Evolutionary conservation across 1,140 invertebrate genomes (phyloP).

Genomic region (Zaprionus inermis): DNA sequence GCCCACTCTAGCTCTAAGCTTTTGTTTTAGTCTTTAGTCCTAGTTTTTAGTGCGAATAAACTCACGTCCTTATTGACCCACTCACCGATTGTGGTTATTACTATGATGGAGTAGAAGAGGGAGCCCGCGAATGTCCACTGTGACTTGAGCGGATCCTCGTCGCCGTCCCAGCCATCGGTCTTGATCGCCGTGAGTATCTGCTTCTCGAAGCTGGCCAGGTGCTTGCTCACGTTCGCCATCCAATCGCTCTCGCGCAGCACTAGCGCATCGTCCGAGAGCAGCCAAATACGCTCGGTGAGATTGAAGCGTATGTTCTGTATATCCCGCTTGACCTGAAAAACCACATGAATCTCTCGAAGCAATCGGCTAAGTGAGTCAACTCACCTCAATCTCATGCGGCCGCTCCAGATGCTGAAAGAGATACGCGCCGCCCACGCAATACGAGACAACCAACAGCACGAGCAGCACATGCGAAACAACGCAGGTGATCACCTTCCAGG

Average conservation of each 20-base stretch:
- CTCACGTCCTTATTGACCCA: conserved; percentile 41
- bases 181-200: conserved; percentile 93
- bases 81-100: conserved; percentile 98
- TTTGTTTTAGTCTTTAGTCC: conserved; percentile 48
- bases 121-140: conserved; percentile 96
- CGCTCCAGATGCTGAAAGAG: conserved; percentile 93
- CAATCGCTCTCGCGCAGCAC: conserved; percentile 70
- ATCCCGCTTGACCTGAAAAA: conserved; percentile 89
- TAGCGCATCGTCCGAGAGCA: conserved; percentile 87
- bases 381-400: conserved; percentile 90
- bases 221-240: conserved; percentile 75
- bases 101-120: conserved; percentile 98
- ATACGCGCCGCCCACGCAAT: conserved; percentile 94
- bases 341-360: neutral
- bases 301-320: conserved; percentile 90
- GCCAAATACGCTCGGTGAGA: conserved; percentile 92
- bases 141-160: conserved; percentile 89
- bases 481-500: conserved; percentile 93
- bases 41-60: conserved; percentile 45
- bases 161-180: conserved; percentile 96
- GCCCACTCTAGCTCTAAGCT: conserved; percentile 30
- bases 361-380: conserved; percentile 10
- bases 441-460: conserved; percentile 91
- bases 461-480: conserved; percentile 95
- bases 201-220: conserved; percentile 89